phyloP scores from a whole-genome alignment of 1,140 invertebrate genomes.

The Bombyx mori region DNA sequence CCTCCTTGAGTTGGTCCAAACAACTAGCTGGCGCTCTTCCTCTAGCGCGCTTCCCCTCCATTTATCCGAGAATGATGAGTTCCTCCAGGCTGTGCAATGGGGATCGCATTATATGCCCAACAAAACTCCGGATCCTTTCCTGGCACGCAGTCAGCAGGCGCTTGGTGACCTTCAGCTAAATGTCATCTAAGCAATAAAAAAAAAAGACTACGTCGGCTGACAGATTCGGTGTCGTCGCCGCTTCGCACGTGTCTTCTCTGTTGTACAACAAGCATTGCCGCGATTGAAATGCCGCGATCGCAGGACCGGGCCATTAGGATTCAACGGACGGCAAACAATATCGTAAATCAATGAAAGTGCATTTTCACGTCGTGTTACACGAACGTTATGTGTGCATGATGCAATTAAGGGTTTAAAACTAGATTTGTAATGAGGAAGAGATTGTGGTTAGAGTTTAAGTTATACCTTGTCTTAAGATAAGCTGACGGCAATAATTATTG shows the following conservation, averaged over 20 bases:
- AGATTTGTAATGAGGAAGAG: not conserved
- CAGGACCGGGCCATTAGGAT: conserved; percentile 10
- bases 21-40: no score
- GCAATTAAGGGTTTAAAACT: not conserved
- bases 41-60: no score
- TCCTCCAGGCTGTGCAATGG: no score
- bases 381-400: conserved; percentile 5
- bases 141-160: not conserved
- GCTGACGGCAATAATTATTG: no score
- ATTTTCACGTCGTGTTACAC: conserved; percentile 9
- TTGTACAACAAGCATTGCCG: conserved; percentile 8
- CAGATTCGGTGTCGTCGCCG: not conserved
- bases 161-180: not conserved
- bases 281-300: conserved; percentile 5
- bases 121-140: no score
- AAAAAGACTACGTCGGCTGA: no score
- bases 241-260: not conserved
- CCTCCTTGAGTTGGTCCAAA: no score
- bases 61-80: no score
- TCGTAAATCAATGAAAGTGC: conserved; percentile 18
- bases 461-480: no score
- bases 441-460: no score
- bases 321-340: conserved; percentile 14
- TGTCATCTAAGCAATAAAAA: no score
- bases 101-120: no score